These are phyloP conservation scores for Cybosia mesomella DNA, from an alignment of 2,888 invertebrate species.

Conservation along the genomic window DNA sequence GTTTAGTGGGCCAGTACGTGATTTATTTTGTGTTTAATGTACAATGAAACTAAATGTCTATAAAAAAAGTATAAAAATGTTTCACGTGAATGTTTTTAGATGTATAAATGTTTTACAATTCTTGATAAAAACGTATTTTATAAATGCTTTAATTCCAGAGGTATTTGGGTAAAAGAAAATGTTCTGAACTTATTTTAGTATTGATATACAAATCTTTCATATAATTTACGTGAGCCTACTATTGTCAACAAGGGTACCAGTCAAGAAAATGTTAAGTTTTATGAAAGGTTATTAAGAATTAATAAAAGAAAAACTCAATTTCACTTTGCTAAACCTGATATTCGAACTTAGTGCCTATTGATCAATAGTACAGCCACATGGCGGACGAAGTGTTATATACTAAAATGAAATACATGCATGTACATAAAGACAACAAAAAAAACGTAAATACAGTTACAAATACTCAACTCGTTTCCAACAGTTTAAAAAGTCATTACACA, in stretches of 20 bases:
- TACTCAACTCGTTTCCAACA: constrained; percentile 4
- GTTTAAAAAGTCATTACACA: constrained; percentile 17
- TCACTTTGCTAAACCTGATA: neutral
- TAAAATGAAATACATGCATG: neutral
- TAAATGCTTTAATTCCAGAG: constrained; percentile 12
- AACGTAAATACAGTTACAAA: neutral
- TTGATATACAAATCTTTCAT: neutral
- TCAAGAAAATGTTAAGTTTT: too few relatives aligned
- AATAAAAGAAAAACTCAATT: neutral
- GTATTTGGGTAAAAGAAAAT: too few relatives aligned
- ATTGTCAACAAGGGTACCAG: neutral
- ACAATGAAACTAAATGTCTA: constrained; percentile 45
- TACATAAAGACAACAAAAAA: neutral
- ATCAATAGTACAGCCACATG: neutral
- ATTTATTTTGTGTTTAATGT: constrained; percentile 38
- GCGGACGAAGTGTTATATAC: neutral
- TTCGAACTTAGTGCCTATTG: neutral
- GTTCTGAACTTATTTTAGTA: too few relatives aligned
- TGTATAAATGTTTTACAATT: constrained; percentile 22
- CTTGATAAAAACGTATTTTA: constrained; percentile 10
- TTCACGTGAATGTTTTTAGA: constrained; percentile 16
- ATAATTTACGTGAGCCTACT: neutral
- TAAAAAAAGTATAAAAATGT: constrained; percentile 27
- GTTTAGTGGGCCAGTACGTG: constrained; percentile 25
- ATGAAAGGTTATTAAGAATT: neutral